Percentiles rank a stretch among this genome's conserved stretches.
phyloP scores from a whole-genome alignment of 2,113 vertebrate species.

The Lanius collurio region DNA sequence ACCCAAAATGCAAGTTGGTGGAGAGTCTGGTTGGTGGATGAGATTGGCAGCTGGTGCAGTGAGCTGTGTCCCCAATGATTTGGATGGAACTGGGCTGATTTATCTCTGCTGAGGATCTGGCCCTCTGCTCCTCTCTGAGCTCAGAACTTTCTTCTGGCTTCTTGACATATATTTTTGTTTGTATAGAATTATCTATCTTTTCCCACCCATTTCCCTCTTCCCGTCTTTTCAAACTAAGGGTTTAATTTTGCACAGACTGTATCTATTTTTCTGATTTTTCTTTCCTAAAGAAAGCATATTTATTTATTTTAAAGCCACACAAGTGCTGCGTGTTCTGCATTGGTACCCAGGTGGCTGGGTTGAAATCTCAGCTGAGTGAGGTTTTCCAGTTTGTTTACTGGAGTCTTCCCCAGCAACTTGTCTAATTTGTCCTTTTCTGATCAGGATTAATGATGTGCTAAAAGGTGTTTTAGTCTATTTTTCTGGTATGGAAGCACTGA shows the following conservation, averaged over 20 bases:
- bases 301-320: slow-evolving; percentile 4
- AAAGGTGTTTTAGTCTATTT: not conserved
- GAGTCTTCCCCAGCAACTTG: not conserved
- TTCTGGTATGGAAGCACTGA: not conserved
- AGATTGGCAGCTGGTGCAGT: not conserved
- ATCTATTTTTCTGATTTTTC: not conserved
- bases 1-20: slow-evolving; percentile 11
- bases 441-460: slow-evolving; percentile 42
- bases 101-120: not conserved
- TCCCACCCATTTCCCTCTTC: slow-evolving; percentile 10
- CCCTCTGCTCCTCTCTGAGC: not conserved
- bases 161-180: slow-evolving; percentile 33
- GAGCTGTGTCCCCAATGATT: not conserved
- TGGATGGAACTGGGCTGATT: not conserved
- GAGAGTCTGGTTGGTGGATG: slow-evolving; percentile 16
- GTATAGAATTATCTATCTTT: slow-evolving; percentile 30
- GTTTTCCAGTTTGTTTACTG: slow-evolving; percentile 7
- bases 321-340: not conserved
- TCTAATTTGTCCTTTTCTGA: slow-evolving; percentile 27
- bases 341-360: not conserved
- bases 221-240: not conserved
- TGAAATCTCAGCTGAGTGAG: not conserved
- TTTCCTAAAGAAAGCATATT: not conserved
- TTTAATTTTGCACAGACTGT: not conserved
- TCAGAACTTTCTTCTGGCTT: not conserved